Percentiles rank a stretch among this genome's conserved stretches.
Conservation (phyloP, 1,140 invertebrate species). For the Rhyacophila brunnea region DNA sequence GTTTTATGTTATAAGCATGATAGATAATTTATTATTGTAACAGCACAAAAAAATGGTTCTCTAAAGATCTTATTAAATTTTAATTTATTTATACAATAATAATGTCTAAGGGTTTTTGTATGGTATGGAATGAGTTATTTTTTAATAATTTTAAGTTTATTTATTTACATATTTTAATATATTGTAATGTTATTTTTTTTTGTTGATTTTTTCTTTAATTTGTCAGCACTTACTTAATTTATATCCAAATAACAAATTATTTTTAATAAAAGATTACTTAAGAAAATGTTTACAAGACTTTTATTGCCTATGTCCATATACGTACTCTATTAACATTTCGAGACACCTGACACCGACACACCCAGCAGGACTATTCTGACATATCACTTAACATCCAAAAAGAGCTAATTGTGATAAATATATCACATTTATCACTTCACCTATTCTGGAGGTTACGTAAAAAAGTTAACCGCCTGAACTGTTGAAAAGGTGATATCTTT, state of each 20-base stretch:
- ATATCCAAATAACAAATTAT: constrained; percentile 21
- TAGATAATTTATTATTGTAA: neutral
- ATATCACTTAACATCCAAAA: too few relatives aligned
- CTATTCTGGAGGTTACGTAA: too few relatives aligned
- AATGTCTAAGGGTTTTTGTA: neutral
- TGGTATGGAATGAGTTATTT: constrained; percentile 15
- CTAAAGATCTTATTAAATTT: neutral
- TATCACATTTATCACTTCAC: too few relatives aligned
- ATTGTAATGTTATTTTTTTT: constrained; percentile 2
- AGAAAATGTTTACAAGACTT: neutral
- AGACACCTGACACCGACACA: too few relatives aligned
- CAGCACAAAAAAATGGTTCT: neutral
- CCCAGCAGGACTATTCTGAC: too few relatives aligned
- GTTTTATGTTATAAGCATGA: too few relatives aligned
- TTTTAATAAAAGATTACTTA: constrained; percentile 22
- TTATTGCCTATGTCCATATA: too few relatives aligned
- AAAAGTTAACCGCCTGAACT: too few relatives aligned
- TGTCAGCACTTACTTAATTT: constrained; percentile 11
- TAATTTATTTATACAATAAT: constrained; percentile 1
- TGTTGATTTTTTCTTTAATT: constrained; percentile 16
- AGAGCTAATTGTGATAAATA: too few relatives aligned
- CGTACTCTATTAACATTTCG: too few relatives aligned
- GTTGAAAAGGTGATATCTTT: too few relatives aligned
- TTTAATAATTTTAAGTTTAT: constrained; percentile 8
- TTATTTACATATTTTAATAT: constrained; percentile 4